Base-by-base conservation (phyloP, 2,888 invertebrate genomes). In the Lasiommata megera region DNA sequence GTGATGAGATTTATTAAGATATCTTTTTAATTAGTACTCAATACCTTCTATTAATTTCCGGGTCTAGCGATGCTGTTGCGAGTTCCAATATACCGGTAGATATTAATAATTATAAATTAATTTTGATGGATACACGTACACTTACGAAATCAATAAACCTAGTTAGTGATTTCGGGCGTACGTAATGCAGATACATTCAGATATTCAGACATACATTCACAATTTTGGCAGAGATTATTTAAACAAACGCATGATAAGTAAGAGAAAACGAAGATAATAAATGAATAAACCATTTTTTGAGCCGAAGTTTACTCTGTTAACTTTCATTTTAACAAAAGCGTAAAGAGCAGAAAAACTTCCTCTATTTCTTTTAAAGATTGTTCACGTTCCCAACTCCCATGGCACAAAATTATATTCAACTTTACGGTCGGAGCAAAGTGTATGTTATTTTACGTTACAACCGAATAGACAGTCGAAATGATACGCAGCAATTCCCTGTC, bases 401-500 rank as follows among this genome's bases (percentile, higher is more conserved):
- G 59, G 57, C 58, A 61, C 57, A 46, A 60, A 63, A 65, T 65
- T 65, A 65, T 61, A 63, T 63, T 65, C 65, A 64, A 64, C 58
- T 62, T 62, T 60, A 61, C 56, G 59, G 59, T 60, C 62, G 57
- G 58, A 44, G 55, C 43, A 60, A 59, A 60, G 56, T 61, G 59
- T 63, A 59, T 61, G 62, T 59, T 60, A 62, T 63, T 64, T 61
- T 58, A 60, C 50, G 62, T 61, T 61, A 64, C 62, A 59, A 59
- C 58, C 61, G 59, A 61, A 62, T 57, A 62, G 62, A 64, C 63
- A 60, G 60, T 53, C 56, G 63, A 53, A 56, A 60, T 60, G 63
- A 62, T 64, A 62, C 62, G 57, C 61, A 53, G 61, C 62, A 66
- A 58, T 61, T 64, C 64, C 66, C 64, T 17, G 46, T 54, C 48